Evolutionary conservation across 1,140 invertebrate species (phyloP).

Genomic region (Drosophila elegans): DNA sequence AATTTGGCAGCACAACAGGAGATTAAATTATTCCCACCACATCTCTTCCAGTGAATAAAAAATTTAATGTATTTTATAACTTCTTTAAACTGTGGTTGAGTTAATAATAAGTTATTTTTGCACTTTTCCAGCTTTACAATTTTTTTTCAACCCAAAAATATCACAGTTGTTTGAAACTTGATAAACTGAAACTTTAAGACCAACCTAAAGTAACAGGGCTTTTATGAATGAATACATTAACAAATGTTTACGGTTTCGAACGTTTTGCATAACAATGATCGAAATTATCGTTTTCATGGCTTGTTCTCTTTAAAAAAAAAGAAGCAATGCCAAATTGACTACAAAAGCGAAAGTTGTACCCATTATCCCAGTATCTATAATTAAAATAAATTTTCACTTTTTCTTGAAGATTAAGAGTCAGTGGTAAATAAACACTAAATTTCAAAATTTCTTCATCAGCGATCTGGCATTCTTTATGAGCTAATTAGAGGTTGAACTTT

Average conservation of each 20-base stretch:
- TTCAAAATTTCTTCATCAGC: constrained; percentile 3
- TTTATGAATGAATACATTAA: constrained; percentile 44
- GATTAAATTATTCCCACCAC: constrained; percentile 1
- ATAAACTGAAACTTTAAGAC: background rate
- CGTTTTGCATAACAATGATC: constrained; percentile 41
- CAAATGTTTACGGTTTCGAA: constrained; percentile 25
- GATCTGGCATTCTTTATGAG: constrained; percentile 23
- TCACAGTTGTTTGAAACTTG: background rate
- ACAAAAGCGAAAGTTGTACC: constrained; percentile 53
- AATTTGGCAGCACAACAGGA: background rate
- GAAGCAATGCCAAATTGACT: constrained; percentile 46
- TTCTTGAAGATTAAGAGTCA: constrained; percentile 13
- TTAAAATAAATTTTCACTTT: constrained; percentile 55
- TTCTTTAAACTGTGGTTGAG: background rate
- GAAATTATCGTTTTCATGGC: constrained; percentile 28
- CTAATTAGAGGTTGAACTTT: constrained; percentile 7
- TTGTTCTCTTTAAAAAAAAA: constrained; percentile 27
- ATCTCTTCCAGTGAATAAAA: constrained; percentile 8
- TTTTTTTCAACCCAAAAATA: background rate
- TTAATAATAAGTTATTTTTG: background rate
- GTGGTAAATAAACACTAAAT: constrained; percentile 33
- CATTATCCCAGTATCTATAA: constrained; percentile 45
- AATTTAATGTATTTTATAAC: background rate
- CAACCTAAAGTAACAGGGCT: constrained; percentile 30
- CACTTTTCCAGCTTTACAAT: background rate